A percentile compares a stretch with the other conserved stretches of the same genome.
phyloP scores from a whole-genome alignment of 1,140 invertebrate genomes.

The Lucilia cuprina region DNA sequence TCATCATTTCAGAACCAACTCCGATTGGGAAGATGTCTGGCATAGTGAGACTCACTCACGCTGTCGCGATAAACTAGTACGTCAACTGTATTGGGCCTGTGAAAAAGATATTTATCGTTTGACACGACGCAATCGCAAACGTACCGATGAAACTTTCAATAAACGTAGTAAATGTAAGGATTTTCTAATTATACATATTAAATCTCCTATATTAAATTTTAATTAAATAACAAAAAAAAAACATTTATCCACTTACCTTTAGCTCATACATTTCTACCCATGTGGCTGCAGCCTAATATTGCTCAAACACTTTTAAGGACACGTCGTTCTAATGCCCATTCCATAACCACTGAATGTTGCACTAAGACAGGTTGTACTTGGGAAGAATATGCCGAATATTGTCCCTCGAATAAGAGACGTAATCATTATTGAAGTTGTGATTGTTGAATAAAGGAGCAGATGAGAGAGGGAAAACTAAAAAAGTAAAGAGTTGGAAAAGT shows the following conservation, averaged over 20 bases:
- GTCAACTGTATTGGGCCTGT: constrained; percentile 69
- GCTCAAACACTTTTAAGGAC: constrained; percentile 60
- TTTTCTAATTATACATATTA: neutral
- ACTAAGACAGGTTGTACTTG: constrained; percentile 68
- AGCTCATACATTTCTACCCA: constrained; percentile 40
- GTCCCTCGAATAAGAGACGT: constrained; percentile 66
- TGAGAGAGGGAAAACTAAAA: neutral
- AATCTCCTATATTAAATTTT: neutral
- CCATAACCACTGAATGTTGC: constrained; percentile 70
- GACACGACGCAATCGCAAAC: constrained; percentile 61
- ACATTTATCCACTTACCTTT: neutral
- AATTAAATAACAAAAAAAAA: neutral
- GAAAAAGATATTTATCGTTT: constrained; percentile 69
- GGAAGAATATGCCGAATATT: constrained; percentile 73
- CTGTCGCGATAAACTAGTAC: constrained; percentile 66
- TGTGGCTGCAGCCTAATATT: constrained; percentile 58
- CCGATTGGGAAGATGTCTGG: constrained; percentile 69
- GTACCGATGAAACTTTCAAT: constrained; percentile 39
- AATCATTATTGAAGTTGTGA: constrained; percentile 53
- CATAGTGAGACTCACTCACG: constrained; percentile 67
- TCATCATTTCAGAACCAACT: constrained; percentile 61
- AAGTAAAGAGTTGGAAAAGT: neutral
- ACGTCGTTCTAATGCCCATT: constrained; percentile 55
- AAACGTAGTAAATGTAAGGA: constrained; percentile 36
- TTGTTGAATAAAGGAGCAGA: neutral